Base-by-base conservation (phyloP, 2,797 vertebrate species). In the Sebastes vulpes region DNA sequence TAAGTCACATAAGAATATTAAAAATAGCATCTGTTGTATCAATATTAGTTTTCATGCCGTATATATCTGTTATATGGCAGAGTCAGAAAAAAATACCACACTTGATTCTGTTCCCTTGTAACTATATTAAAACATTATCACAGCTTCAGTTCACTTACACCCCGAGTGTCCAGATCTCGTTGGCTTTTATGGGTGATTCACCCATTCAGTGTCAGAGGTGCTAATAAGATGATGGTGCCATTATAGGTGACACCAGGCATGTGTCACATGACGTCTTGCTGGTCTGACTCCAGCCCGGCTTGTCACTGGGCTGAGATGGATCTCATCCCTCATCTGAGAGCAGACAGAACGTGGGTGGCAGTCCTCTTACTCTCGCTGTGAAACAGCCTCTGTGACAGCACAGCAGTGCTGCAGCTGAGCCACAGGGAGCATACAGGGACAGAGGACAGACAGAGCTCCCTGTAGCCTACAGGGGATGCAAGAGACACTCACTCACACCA, bases 361-460 rank as follows among this genome's bases (percentile, higher is more conserved):
- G 71, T 72, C 72, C 82, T 90, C 59, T 83, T 81, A 66, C 85
- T 70, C 85, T 81, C 14, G 2, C 80, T 81, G 87, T 79, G 87
- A 88, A 89, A 76, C 81, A 46, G 87, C 74, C 77, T 89, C 66
- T 77, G 79, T 84, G 85, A 88, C 88, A 82, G 73, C 84, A 74
- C 86, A 89, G 86, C 80, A 87, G 89, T 73, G 84, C 70, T 65
- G 72, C 92, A 92, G 89, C 91, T 91, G 90, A 95, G 90, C 88
- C 89, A 76, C 83, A 10, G 67, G 84, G 78, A 88, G 69, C 83
- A 79, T 60, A 79, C 38, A 65, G 81, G 89, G 89, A 90, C 83
- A 88, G 72, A 86, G 79, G 76, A 69, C 72, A 12, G 3, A 65
- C 81, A 78, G 53, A 83, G 72, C 81, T 81, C 66, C 67, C 79